Base-by-base conservation (phyloP, 2,113 vertebrate genomes). In the Oryzias woworae region DNA sequence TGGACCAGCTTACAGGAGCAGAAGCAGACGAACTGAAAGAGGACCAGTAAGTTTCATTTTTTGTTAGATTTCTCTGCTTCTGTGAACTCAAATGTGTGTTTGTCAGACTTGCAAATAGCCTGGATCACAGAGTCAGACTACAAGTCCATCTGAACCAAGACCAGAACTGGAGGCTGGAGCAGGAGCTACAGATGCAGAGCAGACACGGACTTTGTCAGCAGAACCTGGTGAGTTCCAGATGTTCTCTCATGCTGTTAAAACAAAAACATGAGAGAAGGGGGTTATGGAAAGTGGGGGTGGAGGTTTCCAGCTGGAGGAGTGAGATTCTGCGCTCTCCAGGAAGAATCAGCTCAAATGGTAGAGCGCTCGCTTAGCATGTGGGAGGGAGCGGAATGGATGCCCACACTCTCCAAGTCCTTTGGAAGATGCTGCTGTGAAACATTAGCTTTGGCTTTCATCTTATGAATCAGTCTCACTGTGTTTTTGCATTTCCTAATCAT, bases 281-380 rank as follows among this genome's bases (percentile, higher is more conserved):
- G 26, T 28, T 6, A 28, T 28, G 3, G 26, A 28, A 5, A 28
- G 26, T 5, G 26, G 26, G 26, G 26, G 26, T 28, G 26, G 3
- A 28, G 26, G 26, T 1, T 28, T 28, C 26, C 26, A 5, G 26
- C 26, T 1, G 4, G 26, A 28, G 26, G 26, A 1, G 26, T 28
- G 5, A 28, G 26, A 6, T 28, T 5, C 5, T 5, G 26, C 5
- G 26, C 26, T 28, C 26, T 28, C 26, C 26, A 28, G 26, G 26
- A 5, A 6, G 26, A 28, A 28, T 28, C 7, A 28, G 26, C 26
- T 28, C 26, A 28, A 6, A 28, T 92, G 88, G 92, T 93, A 93
- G 90, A 94, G 94, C 89, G 88, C 86, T 93, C 87, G 80, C 92
- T 93, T 91, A 88, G 87, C 78, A 89, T 92, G 90, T 82, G 91